Evolutionary conservation across 2,888 invertebrate genomes (phyloP), one percentile per base, ranked within the genome.

Genomic region (Dione juno): DNA sequence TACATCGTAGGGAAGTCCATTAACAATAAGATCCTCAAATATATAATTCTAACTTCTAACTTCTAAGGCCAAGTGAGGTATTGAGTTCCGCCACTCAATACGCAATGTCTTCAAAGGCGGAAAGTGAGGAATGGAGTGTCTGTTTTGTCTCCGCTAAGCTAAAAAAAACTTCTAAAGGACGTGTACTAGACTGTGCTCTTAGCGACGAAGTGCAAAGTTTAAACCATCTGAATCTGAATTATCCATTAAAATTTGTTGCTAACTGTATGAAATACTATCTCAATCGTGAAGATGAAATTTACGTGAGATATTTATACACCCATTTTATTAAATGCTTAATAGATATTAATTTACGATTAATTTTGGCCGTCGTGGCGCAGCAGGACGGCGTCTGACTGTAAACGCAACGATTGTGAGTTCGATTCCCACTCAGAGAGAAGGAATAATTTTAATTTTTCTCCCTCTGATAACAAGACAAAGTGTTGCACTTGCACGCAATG

Each of bases 91-190:
- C n/a, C n/a, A n/a, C n/a, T n/a, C n/a, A n/a, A n/a, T n/a, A n/a
- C n/a, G n/a, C n/a, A n/a, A n/a, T n/a, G n/a, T n/a, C n/a, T n/a
- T n/a, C n/a, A n/a, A n/a, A n/a, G n/a, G n/a, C n/a, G n/a, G n/a
- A n/a, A n/a, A n/a, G n/a, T n/a, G n/a, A n/a, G n/a, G n/a, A n/a
- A n/a, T n/a, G n/a, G n/a, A n/a, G n/a, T n/a, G n/a, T n/a, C n/a
- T n/a, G n/a, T n/a, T n/a, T n/a, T n/a, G n/a, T n/a, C n/a, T n/a
- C n/a, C n/a, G n/a, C n/a, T n/a, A n/a, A n/a, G n/a, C n/a, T n/a
- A n/a, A n/a, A n/a, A n/a, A n/a, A 69, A 72, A 72, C 69, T 74
- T 74, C 65, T 71, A 69, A 74, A 71, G 66, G 69, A 67, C 50
- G 64, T 69, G 68, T 69, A 73, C 69, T 65, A 74, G 71, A 67